Percentiles rank a stretch among this genome's conserved stretches.
Evolutionary conservation across 2,797 vertebrate genomes (phyloP).

Genomic region (Melanotaenia parkinsoni): DNA sequence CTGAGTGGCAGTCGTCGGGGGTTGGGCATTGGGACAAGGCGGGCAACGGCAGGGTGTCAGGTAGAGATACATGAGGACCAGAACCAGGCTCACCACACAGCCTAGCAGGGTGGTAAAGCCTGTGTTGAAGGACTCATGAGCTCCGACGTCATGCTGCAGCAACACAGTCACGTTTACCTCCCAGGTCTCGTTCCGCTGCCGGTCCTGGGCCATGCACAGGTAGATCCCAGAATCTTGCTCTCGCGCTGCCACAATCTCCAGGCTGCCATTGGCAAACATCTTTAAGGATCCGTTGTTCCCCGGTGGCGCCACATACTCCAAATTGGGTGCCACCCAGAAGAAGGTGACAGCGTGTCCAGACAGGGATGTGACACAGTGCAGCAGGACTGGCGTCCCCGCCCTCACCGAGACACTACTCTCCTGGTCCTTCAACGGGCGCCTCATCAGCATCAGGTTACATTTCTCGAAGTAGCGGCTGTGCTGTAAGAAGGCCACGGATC

Average conservation of each 20-base stretch:
- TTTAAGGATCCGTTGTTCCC: conserved; percentile 85
- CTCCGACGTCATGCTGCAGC: neutral
- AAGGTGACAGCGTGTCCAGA: conserved; percentile 60
- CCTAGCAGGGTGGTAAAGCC: conserved; percentile 93
- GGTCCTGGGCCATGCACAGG: conserved; percentile 86
- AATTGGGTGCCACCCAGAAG: conserved; percentile 89
- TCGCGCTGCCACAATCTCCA: conserved; percentile 81
- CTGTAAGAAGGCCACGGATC: conserved; percentile 85
- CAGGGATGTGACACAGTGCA: conserved; percentile 84
- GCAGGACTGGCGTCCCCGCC: conserved; percentile 74
- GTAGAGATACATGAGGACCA: conserved; percentile 93
- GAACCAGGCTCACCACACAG: conserved; percentile 89
- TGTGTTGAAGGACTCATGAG: conserved; percentile 88
- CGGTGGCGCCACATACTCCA: conserved; percentile 84
- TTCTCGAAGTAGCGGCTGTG: conserved; percentile 86
- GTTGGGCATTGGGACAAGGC: conserved; percentile 71
- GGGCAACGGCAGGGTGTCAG: conserved; percentile 89
- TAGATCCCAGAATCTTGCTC: conserved; percentile 87
- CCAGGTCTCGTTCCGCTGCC: conserved; percentile 82
- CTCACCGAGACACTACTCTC: conserved; percentile 66
- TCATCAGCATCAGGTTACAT: conserved; percentile 72
- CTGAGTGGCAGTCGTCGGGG: conserved; percentile 23
- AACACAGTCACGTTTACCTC: conserved; percentile 91
- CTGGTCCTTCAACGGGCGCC: conserved; percentile 22
- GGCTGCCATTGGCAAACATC: conserved; percentile 87